Percentiles rank a stretch among this genome's conserved stretches.
These are phyloP conservation scores for Oikopleura dioica DNA, from an alignment of 23 tunicate species.

Conservation along the genomic window DNA sequence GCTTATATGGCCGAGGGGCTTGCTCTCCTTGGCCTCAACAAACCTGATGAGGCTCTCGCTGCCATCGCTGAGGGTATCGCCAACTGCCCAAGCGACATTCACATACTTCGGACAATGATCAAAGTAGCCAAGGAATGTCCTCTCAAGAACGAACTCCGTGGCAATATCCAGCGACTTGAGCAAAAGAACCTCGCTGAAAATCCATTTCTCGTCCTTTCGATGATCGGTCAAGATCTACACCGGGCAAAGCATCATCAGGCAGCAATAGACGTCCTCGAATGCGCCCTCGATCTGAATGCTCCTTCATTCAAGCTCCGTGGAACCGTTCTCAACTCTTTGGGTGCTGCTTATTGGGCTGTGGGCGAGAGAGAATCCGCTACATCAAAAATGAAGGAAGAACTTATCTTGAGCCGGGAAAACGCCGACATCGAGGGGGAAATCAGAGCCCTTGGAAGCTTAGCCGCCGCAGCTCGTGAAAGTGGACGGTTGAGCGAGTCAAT, in stretches of 20 bases:
- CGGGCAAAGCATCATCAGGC: background rate
- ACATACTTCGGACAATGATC: background rate
- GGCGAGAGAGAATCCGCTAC: background rate
- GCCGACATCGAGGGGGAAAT: background rate
- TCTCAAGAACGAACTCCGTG: background rate
- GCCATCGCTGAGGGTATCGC: background rate
- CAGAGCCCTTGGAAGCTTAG: background rate
- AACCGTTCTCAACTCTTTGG: background rate
- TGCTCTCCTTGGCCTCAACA: background rate
- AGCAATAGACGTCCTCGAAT: background rate
- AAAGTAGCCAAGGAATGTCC: background rate
- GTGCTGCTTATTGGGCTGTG: background rate
- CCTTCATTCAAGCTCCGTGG: background rate
- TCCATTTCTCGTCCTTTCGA: background rate
- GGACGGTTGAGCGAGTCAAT: background rate
- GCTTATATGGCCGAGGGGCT: background rate
- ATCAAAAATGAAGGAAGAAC: background rate
- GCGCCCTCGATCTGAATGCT: background rate
- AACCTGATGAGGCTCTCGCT: background rate
- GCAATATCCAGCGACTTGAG: background rate
- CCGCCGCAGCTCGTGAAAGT: background rate
- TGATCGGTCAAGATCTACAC: background rate
- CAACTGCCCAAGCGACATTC: background rate
- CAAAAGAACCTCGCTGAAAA: background rate
- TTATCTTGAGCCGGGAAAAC: background rate